A percentile compares a stretch with the other conserved stretches of the same genome.
phyloP scores from a whole-genome alignment of 2,797 vertebrate genomes.

The Okamejei kenojei region DNA sequence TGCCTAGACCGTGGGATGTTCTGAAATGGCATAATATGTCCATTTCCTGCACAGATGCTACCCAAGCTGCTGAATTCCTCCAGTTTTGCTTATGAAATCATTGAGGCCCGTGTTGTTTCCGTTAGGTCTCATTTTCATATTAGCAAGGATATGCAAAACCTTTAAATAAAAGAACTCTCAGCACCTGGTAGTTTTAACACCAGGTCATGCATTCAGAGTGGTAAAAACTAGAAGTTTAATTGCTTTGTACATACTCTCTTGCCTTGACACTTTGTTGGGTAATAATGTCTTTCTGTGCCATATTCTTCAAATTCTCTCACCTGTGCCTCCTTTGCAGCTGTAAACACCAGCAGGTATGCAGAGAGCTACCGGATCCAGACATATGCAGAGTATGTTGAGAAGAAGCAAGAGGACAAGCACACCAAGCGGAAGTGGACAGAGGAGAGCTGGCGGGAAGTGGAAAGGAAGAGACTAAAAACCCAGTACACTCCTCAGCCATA shows the following conservation, averaged over 20 bases:
- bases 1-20: too few relatives aligned
- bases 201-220: background rate
- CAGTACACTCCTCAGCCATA: slow-evolving; percentile 51
- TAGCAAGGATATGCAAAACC: background rate
- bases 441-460: slow-evolving; percentile 73
- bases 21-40: too few relatives aligned
- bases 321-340: slow-evolving; percentile 60
- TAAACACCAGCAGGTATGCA: slow-evolving; percentile 94
- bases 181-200: too few relatives aligned
- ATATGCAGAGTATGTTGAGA: slow-evolving; percentile 83
- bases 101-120: too few relatives aligned
- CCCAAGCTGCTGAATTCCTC: too few relatives aligned
- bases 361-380: slow-evolving; percentile 97
- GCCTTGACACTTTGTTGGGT: background rate
- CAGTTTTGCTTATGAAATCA: too few relatives aligned
- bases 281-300: slow-evolving; percentile 21
- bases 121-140: background rate
- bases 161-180: background rate
- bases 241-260: background rate
- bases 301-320: slow-evolving; percentile 42
- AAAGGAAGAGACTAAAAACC: slow-evolving; percentile 60
- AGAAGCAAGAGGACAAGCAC: slow-evolving; percentile 65
- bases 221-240: background rate
- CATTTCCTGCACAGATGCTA: too few relatives aligned
- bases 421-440: slow-evolving; percentile 71